Evolutionary conservation across 2,113 vertebrate genomes (phyloP), one percentile per base, ranked within the genome.

Genomic region (Brachionichthys hirsutus): DNA sequence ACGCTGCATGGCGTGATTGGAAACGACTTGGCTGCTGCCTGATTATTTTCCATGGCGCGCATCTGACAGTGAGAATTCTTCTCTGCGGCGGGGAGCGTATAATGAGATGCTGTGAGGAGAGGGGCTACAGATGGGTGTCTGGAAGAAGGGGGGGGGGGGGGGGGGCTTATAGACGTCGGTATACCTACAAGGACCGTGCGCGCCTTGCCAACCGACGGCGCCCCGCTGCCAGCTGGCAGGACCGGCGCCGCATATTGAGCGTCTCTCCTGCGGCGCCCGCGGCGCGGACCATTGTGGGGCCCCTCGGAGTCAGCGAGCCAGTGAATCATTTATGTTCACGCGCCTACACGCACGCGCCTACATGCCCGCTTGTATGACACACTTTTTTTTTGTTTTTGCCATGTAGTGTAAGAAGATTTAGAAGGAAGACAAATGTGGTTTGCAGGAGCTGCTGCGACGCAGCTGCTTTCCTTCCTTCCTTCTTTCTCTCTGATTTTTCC

Each of bases 141-240:
- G 60, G 67, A 55, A 69, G 72, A 69, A 36, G 48, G 73, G 70
- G 63, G 16, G 60, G 55, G 15, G 44, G 75, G 57, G 54, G 40
- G 67, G 40, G 62, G 58, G 67, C 34, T 46, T 60, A 55, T 30
- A 86, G 86, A 81, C 83, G 84, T 84, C 78, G 83, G 76, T 77
- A n/a, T n/a, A 79, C 73, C 61, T 87, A 78, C 79, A 56, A 67
- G 79, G 62, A 68, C 66, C 24, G 24, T 46, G 58, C 4, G 73
- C 67, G 48, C 48, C 19, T 68, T 83, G 82, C 85, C 86, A 89
- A 75, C 65, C 60, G 58, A 22, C 34, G 46, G 66, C 16, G 8
- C 48, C 67, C 52, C 14, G 60, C 55, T 83, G 88, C 88, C 87
- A 88, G 77, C 77, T 84, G 86, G 88, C 86, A 78, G 46, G 16